Evolutionary conservation across 2,888 invertebrate species (phyloP).

Genomic region (Crioceris asparagi): DNA sequence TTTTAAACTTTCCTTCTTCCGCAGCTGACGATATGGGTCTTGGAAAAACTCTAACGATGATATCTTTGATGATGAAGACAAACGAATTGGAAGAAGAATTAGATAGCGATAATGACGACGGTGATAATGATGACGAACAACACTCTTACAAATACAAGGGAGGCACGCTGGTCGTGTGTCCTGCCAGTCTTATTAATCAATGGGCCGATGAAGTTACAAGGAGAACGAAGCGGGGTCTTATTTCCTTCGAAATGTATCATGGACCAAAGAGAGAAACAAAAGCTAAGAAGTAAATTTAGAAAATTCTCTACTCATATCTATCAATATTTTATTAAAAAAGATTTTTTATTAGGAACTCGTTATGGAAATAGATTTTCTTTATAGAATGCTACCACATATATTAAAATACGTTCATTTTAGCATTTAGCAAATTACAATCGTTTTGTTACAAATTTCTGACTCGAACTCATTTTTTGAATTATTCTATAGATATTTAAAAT

Average conservation of each 20-base stretch:
- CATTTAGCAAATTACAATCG: too few species aligned
- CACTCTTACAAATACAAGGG: constrained; percentile 10
- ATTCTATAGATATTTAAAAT: too few species aligned
- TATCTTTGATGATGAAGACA: constrained; percentile 54
- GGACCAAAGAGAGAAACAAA: constrained; percentile 62
- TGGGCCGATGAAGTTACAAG: constrained; percentile 73
- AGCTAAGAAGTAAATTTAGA: constrained; percentile 36
- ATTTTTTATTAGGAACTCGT: too few species aligned
- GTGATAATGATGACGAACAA: constrained; percentile 12
- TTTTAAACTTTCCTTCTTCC: constrained; percentile 12
- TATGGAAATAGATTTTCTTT: too few species aligned
- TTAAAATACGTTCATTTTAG: too few species aligned
- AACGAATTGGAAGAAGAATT: constrained; percentile 34
- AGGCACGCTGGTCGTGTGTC: constrained; percentile 83
- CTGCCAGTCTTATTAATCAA: constrained; percentile 82
- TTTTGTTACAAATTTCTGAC: too few species aligned
- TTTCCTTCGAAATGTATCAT: constrained; percentile 67
- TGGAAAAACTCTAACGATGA: constrained; percentile 77
- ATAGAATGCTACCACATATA: too few species aligned
- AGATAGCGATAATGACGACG: constrained; percentile 19
- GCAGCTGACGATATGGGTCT: constrained; percentile 72
- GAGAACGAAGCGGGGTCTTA: constrained; percentile 48
- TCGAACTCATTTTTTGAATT: too few species aligned
- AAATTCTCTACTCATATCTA: too few species aligned
- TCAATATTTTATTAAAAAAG: too few species aligned